phyloP scores from a whole-genome alignment of 2,888 invertebrate species.

The Antitype chi region DNA sequence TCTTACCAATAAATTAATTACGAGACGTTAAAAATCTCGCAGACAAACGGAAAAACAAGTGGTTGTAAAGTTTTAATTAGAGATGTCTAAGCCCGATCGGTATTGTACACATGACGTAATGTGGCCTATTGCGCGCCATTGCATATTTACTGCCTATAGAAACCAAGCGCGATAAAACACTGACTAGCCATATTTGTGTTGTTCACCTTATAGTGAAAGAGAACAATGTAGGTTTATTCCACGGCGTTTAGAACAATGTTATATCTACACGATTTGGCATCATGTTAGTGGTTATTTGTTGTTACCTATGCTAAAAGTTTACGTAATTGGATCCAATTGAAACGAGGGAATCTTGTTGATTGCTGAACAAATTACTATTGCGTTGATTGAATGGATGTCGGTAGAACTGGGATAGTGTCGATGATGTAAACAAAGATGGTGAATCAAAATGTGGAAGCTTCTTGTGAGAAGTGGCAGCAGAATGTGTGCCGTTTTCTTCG shows the following conservation, averaged over 20 bases:
- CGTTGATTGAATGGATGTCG: conserved; percentile 34
- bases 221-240: conserved; percentile 68
- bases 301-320: conserved; percentile 37
- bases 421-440: conserved; percentile 25
- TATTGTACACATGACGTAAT: conserved; percentile 81
- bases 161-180: conserved; percentile 70
- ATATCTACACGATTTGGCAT: conserved; percentile 39
- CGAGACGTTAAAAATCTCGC: conserved; percentile 31
- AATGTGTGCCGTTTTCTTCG: background rate
- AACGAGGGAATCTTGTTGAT: conserved; percentile 38
- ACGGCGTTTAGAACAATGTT: conserved; percentile 45
- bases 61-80: conserved; percentile 57
- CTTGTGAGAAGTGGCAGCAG: background rate
- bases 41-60: conserved; percentile 42
- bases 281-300: conserved; percentile 25
- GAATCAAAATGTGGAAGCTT: conserved; percentile 5
- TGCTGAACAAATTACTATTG: conserved; percentile 42
- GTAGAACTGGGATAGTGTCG: conserved; percentile 17
- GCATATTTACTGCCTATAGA: conserved; percentile 81
- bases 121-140: conserved; percentile 79
- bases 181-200: conserved; percentile 72
- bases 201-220: conserved; percentile 65
- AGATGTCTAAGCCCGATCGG: conserved; percentile 55
- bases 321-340: conserved; percentile 57
- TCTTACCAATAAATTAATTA: conserved; percentile 23